Evolutionary conservation across 2,888 invertebrate genomes (phyloP).

Genomic region (Dorcus parallelipipedus): DNA sequence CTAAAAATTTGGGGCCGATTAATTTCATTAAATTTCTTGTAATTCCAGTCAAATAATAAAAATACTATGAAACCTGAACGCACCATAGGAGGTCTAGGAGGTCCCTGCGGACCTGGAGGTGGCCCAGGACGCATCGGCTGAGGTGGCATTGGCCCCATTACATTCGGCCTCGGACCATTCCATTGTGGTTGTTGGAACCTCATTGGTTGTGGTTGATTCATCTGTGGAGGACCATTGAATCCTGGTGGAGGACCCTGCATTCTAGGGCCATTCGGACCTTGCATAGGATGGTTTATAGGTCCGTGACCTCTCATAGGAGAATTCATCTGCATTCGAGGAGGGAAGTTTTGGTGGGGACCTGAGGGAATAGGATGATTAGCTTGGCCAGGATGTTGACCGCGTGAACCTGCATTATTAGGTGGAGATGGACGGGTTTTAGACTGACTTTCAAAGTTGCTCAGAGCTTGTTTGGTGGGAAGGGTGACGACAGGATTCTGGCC

Average conservation of each 20-base stretch:
- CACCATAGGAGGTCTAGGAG: slow-evolving; percentile 59
- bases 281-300: slow-evolving; percentile 51
- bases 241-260: slow-evolving; percentile 59
- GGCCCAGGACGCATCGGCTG: slow-evolving; percentile 56
- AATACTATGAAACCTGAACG: slow-evolving; percentile 22
- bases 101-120: slow-evolving; percentile 61
- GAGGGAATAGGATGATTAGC: slow-evolving; percentile 56
- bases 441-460: slow-evolving; percentile 86
- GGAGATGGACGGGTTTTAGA: slow-evolving; percentile 86
- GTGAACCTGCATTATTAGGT: slow-evolving; percentile 60
- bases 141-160: slow-evolving; percentile 44
- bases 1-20: not conserved
- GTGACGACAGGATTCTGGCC: slow-evolving; percentile 94
- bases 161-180: slow-evolving; percentile 56
- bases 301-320: slow-evolving; percentile 43
- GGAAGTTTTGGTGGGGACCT: slow-evolving; percentile 57
- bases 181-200: slow-evolving; percentile 60
- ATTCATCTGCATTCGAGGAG: slow-evolving; percentile 50
- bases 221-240: slow-evolving; percentile 58
- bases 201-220: slow-evolving; percentile 57
- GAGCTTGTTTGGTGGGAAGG: slow-evolving; percentile 87
- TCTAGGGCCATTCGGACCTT: slow-evolving; percentile 53
- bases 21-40: not conserved
- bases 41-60: not conserved
- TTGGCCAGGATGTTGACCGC: slow-evolving; percentile 61